Base-by-base conservation (phyloP, 2,797 vertebrate species). In the Enteromius argenteus region DNA sequence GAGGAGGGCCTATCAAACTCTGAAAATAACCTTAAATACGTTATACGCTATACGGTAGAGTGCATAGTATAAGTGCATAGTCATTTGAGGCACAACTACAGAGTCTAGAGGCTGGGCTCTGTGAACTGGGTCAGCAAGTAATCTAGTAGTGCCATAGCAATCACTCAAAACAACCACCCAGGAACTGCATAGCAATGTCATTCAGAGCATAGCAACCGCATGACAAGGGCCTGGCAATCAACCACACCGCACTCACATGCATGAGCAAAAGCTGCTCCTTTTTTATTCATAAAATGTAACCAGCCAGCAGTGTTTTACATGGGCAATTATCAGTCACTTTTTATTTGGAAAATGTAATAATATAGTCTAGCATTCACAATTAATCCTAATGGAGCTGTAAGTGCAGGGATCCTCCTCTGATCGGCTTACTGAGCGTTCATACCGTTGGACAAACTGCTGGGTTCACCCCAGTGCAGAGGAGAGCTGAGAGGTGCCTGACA, bases 381-480 rank as follows among this genome's bases (percentile, higher is more conserved):
- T 72, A 58, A 81, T 72, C 67, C 67, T 73, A 62, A 72, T 73
- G 56, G 68, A 46, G 27, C 30, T 51, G 27, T 49, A 46, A 62
- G 79, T 46, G 58, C 17, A n/a, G 39, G 37, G 21, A 53, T 49
- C 23, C 35, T 67, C 42, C 35, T 30, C 17, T 83, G 81, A 75
- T 53, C 60, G 17, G n/a, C 60, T 83, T 83, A 67, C 60, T 23
- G 7, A 81, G 19, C 5, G 30, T 60, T 73, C 13, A 60, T 51
- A 81, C 56, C 4, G 9, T 76, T 44, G 35, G 19, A 75, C 49
- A 42, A 66, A 51, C 19, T 39, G 46, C 53, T 49, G 71, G 67
- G 46, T 72, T 85, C 69, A 80, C 14, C 35, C n/a, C 32, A 74
- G 77, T 85, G 58, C 58, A 85, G 35, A 53, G 62, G 13, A 53